Percentiles rank a stretch among this genome's conserved stretches.
phyloP scores from a whole-genome alignment of 2,888 invertebrate species.

The Polyommatus iphigenia region DNA sequence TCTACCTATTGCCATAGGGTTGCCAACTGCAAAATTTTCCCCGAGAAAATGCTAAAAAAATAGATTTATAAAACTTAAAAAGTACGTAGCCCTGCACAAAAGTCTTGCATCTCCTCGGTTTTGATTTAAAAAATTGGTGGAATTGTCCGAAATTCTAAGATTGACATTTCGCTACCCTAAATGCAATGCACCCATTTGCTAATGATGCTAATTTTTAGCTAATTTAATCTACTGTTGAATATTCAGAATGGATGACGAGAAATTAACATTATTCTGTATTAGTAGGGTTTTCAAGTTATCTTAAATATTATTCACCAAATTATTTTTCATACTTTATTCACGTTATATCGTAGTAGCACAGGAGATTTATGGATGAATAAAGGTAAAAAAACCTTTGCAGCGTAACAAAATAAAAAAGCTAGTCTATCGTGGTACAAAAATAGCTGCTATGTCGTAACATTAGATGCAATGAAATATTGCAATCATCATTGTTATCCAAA shows the following conservation, averaged over 20 bases:
- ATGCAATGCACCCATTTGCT: conserved; percentile 15
- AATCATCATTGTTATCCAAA: conserved; percentile 4
- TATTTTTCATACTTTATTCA: no score
- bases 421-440: no score
- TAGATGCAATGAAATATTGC: neutral
- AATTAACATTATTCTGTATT: neutral
- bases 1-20: conserved; percentile 26
- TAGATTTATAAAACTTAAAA: neutral
- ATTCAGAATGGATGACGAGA: neutral
- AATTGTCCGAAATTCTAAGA: neutral
- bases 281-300: neutral
- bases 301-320: neutral
- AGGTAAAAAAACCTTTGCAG: no score
- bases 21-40: neutral
- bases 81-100: neutral
- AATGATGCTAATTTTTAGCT: conserved; percentile 26
- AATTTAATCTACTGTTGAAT: conserved; percentile 25
- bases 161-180: neutral
- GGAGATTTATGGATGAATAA: no score
- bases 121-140: neutral
- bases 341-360: no score
- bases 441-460: neutral
- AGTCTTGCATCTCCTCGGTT: no score
- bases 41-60: neutral
- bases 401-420: no score